Evolutionary conservation across 1,140 invertebrate species (phyloP).

Genomic region (Nasonia giraulti): DNA sequence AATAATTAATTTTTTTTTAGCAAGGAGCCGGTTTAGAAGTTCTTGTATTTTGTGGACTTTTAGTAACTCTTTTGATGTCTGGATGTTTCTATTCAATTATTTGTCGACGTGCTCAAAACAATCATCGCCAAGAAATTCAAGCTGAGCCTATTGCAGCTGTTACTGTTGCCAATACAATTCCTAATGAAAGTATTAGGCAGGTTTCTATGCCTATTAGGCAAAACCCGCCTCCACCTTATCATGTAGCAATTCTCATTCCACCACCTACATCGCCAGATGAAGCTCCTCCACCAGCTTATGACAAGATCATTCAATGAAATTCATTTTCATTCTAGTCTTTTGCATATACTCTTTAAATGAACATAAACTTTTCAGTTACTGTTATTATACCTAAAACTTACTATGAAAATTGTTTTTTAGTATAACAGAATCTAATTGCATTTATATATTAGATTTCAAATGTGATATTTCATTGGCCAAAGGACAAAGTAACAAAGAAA

Average conservation of each 20-base stretch:
- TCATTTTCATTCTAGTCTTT: slow-evolving; percentile 34
- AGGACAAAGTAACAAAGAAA: slow-evolving; percentile 40
- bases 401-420: slow-evolving; percentile 24
- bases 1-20: slow-evolving; percentile 40
- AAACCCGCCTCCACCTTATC: slow-evolving; percentile 79
- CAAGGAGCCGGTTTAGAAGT: slow-evolving; percentile 77
- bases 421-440: slow-evolving; percentile 31
- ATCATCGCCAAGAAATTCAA: slow-evolving; percentile 57
- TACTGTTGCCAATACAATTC: slow-evolving; percentile 53
- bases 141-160: slow-evolving; percentile 56
- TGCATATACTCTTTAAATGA: neutral
- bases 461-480: slow-evolving; percentile 54
- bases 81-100: slow-evolving; percentile 74
- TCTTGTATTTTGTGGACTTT: slow-evolving; percentile 79
- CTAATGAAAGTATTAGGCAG: slow-evolving; percentile 58
- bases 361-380: neutral
- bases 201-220: slow-evolving; percentile 57
- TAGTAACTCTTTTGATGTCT: slow-evolving; percentile 78
- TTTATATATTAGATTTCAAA: slow-evolving; percentile 44
- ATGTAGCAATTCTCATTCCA: slow-evolving; percentile 80
- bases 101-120: slow-evolving; percentile 59
- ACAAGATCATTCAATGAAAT: slow-evolving; percentile 77
- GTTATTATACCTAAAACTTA: slow-evolving; percentile 28
- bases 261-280: slow-evolving; percentile 71
- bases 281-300: slow-evolving; percentile 80